phyloP scores from a whole-genome alignment of 2,888 invertebrate species.

The Nasonia oneida region DNA sequence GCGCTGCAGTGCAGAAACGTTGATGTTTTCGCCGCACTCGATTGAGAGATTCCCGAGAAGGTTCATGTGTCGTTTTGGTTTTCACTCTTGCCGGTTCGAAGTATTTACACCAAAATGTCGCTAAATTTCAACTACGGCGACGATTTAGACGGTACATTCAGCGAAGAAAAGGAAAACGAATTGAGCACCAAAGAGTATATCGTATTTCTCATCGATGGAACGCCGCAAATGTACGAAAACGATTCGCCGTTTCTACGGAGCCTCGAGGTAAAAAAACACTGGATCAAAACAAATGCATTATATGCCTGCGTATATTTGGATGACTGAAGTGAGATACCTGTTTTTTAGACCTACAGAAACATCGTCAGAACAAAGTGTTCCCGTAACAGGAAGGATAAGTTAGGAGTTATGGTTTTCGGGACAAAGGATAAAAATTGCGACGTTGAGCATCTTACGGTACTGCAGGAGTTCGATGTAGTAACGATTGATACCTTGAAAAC shows the following conservation, averaged over 20 bases:
- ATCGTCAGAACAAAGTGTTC: conserved; percentile 61
- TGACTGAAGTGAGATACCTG: conserved; percentile 7
- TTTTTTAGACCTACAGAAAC: conserved; percentile 54
- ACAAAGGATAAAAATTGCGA: conserved; percentile 60
- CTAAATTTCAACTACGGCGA: conserved; percentile 27
- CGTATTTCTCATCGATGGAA: conserved; percentile 61
- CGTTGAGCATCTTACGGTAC: conserved; percentile 61
- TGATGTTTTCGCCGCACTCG: neutral
- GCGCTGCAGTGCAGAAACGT: neutral
- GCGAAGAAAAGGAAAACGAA: conserved; percentile 26
- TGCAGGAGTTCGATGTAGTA: conserved; percentile 60
- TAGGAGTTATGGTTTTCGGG: conserved; percentile 64
- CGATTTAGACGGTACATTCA: neutral
- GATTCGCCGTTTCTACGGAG: conserved; percentile 50
- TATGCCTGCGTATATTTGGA: neutral
- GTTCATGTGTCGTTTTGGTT: neutral
- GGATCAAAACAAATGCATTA: neutral
- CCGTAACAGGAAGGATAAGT: conserved; percentile 63
- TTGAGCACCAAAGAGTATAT: conserved; percentile 19
- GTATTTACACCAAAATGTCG: neutral
- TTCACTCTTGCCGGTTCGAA: neutral
- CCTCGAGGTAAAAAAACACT: conserved; percentile 54
- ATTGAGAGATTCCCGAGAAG: neutral
- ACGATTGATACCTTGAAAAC: conserved; percentile 61
- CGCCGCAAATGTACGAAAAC: conserved; percentile 51